Evolutionary conservation across 2,113 vertebrate species (phyloP).

Genomic region (Leucoraja erinaceus): DNA sequence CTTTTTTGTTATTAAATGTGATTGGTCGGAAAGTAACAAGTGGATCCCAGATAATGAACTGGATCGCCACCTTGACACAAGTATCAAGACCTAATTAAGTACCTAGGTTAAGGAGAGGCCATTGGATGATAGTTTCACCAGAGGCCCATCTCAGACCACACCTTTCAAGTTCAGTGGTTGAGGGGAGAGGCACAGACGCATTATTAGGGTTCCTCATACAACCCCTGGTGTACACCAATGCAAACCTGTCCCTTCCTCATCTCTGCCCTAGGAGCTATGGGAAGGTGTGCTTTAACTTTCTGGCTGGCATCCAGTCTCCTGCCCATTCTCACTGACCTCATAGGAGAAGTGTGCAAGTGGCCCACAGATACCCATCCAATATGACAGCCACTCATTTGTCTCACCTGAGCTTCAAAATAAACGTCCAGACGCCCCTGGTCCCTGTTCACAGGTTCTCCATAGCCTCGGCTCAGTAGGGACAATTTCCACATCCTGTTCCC

Average conservation of each 20-base stretch:
- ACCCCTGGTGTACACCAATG: neutral
- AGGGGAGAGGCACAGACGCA: neutral
- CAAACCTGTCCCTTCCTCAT: neutral
- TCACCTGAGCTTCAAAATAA: conserved; percentile 66
- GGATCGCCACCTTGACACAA: neutral
- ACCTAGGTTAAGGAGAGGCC: neutral
- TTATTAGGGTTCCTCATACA: neutral
- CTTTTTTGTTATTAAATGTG: neutral
- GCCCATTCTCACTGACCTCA: neutral
- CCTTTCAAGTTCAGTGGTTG: neutral
- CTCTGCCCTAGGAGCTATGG: neutral
- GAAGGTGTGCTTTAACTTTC: neutral
- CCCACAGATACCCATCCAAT: neutral
- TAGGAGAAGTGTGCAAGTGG: neutral
- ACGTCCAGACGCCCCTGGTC: conserved; percentile 61
- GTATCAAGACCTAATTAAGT: neutral
- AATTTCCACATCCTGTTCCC: conserved; percentile 49
- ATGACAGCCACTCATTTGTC: neutral
- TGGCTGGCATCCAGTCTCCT: neutral
- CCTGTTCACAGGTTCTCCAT: conserved; percentile 51
- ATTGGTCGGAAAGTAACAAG: neutral
- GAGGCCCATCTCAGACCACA: neutral
- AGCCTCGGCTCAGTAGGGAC: conserved; percentile 64
- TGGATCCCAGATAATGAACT: neutral
- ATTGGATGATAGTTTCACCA: neutral